Evolutionary conservation across 2,113 vertebrate genomes (phyloP), one percentile per base, ranked within the genome.

Genomic region (Perca schrenkii): DNA sequence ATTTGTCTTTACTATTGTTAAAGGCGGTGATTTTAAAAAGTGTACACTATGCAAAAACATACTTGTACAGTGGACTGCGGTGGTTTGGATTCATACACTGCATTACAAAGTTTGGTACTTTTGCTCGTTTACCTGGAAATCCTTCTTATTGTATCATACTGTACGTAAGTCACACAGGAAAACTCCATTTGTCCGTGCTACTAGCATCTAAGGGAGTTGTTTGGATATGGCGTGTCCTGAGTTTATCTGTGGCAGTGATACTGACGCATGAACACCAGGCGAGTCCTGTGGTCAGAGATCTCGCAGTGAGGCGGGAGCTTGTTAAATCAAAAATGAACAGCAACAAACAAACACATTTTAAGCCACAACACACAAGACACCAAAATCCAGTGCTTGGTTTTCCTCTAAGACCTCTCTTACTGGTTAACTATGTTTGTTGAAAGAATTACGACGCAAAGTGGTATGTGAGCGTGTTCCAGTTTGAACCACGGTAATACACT

Each of bases 341-440:
- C 31, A 77, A 66, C 86, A 81, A 87, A 87, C 74, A 85, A 89
- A 85, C 81, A 80, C 53, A 82, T 80, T 79, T 25, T 1, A 47
- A 74, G 60, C 86, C 86, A 69, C 88, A 87, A 74, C 64, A 34
- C 70, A 12, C 34, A 54, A 62, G 62, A 50, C 62, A 50, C 28
- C 46, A 67, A 50, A 69, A 34, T 78, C 74, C 10, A 56, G 61
- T 31, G 47, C 15, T 31, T 6, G 36, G 61, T 70, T 77, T 70
- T 34, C 6, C 77, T 28, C 61, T 58, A 15, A 72, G 73, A 73
- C 62, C 70, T 2, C 69, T 49, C 36, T 21, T 50, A 28, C 46
- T 22, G 40, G 76, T 80, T 17, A 56, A 68, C 16, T 65, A 0
- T 8, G 52, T 82, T 69, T 70, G 80, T 19, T 11, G 64, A 43